Evolutionary conservation across 2,113 vertebrate genomes (phyloP).

Genomic region (Sorex araneus): DNA sequence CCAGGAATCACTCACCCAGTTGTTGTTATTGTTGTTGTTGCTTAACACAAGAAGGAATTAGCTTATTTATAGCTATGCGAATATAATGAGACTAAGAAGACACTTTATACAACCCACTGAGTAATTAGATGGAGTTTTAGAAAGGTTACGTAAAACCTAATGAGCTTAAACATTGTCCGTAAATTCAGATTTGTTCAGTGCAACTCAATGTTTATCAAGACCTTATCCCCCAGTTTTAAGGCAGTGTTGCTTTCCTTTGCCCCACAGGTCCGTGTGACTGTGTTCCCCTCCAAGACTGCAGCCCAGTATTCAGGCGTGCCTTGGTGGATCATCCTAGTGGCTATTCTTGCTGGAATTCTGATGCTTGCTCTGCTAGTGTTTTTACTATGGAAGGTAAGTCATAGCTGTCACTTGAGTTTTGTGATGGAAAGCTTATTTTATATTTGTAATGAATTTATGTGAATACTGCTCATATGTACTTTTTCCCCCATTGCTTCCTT

Average conservation of each 20-base stretch:
- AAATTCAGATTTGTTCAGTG: no score
- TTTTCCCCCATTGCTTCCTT: background rate
- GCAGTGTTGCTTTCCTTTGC: background rate
- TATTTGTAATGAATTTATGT: constrained; percentile 43
- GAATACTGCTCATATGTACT: background rate
- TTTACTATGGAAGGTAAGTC: constrained; percentile 97
- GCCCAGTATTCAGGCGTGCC: constrained; percentile 93
- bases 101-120: no score
- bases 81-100: no score
- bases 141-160: no score
- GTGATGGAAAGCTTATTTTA: constrained; percentile 46
- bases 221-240: no score
- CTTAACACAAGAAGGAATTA: no score
- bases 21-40: no score
- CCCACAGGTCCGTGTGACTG: constrained; percentile 92
- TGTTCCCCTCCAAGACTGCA: constrained; percentile 93
- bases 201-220: no score
- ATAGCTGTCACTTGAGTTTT: constrained; percentile 53
- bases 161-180: no score
- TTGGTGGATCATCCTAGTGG: constrained; percentile 97
- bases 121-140: no score
- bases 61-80: no score
- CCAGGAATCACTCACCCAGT: no score
- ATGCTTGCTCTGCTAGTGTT: constrained; percentile 96
- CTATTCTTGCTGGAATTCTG: constrained; percentile 94